These are phyloP conservation scores for Acanthopagrus latus DNA, from an alignment of 2,797 vertebrate species.

Conservation along the genomic window DNA sequence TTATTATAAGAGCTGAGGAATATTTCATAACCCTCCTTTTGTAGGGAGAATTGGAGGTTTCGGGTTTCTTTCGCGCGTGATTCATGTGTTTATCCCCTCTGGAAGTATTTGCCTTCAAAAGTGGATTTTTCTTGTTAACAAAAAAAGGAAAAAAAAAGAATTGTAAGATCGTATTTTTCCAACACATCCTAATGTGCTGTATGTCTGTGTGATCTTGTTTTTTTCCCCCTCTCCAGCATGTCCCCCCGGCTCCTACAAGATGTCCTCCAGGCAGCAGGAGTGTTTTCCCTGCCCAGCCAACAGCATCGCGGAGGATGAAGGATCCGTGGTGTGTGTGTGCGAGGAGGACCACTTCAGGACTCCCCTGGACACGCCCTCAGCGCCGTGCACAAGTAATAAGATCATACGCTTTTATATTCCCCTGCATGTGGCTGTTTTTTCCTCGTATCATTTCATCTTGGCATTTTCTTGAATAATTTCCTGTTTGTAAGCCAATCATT, in stretches of 20 bases:
- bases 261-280: slow-evolving; percentile 90
- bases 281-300: slow-evolving; percentile 95
- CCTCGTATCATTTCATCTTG: not conserved
- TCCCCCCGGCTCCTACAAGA: slow-evolving; percentile 93
- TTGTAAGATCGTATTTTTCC: not conserved
- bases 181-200: not conserved
- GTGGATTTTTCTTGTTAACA: not conserved
- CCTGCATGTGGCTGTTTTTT: not conserved
- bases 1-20: slow-evolving; percentile 5
- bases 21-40: not conserved
- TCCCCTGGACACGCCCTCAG: slow-evolving; percentile 90
- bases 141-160: not conserved
- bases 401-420: not conserved
- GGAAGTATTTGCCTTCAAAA: not conserved
- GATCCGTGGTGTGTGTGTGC: slow-evolving; percentile 91
- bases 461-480: slow-evolving; percentile 8
- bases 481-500: slow-evolving; percentile 31
- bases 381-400: slow-evolving; percentile 92
- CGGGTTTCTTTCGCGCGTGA: not conserved
- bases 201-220: slow-evolving; percentile 27
- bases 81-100: not conserved
- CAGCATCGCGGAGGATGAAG: slow-evolving; percentile 92
- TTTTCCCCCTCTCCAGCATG: slow-evolving; percentile 85
- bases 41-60: slow-evolving; percentile 1
- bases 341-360: slow-evolving; percentile 94